Evolutionary conservation across 2,888 invertebrate species (phyloP).

Genomic region (Agapostemon virescens): DNA sequence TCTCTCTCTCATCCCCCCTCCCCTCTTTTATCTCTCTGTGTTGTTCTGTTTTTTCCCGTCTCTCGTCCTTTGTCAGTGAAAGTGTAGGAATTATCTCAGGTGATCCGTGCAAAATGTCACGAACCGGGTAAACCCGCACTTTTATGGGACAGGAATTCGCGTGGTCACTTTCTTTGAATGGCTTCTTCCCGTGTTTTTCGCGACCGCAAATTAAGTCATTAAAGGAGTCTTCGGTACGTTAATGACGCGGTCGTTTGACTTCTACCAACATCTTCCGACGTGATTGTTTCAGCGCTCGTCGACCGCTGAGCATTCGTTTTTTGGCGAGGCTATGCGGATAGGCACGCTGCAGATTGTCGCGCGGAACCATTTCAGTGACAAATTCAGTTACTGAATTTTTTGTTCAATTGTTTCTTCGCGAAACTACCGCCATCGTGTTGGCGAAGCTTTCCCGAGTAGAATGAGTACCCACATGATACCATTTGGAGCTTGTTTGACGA

Average conservation of each 20-base stretch:
- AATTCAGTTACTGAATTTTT: background rate
- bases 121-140: constrained; percentile 1
- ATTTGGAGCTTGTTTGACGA: background rate
- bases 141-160: constrained; percentile 10
- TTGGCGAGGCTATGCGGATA: background rate
- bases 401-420: no score
- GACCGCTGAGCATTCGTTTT: background rate
- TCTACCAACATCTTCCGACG: background rate
- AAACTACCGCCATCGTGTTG: background rate
- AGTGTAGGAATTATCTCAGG: background rate
- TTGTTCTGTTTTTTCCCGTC: background rate
- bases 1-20: background rate
- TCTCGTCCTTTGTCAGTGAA: constrained; percentile 2
- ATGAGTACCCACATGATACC: background rate
- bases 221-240: background rate
- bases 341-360: background rate
- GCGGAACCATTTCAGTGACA: no score
- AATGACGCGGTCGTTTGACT: background rate
- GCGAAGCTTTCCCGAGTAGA: background rate
- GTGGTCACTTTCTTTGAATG: constrained; percentile 8
- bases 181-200: background rate
- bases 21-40: background rate
- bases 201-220: background rate
- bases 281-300: background rate
- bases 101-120: background rate